A percentile compares a stretch with the other conserved stretches of the same genome.
phyloP scores from a whole-genome alignment of 2,797 vertebrate genomes.

The Etheostoma perlongum region DNA sequence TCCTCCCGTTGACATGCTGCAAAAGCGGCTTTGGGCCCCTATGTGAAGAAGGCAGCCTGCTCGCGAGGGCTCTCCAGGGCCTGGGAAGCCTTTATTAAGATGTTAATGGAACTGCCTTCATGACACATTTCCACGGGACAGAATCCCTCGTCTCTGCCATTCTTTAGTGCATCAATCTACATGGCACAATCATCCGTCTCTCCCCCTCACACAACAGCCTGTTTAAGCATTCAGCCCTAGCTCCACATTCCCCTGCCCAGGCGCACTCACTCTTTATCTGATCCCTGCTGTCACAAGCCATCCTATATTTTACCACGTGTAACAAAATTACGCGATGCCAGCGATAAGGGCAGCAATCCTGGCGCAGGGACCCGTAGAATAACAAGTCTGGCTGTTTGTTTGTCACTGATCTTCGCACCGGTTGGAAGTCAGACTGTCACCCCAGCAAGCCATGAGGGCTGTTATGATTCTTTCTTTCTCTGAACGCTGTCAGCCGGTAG shows the following conservation, averaged over 20 bases:
- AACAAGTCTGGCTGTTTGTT: constrained; percentile 76
- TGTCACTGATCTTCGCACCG: constrained; percentile 67
- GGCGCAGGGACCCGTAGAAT: constrained; percentile 52
- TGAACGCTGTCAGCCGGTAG: constrained; percentile 31
- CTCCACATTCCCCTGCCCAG: constrained; percentile 58
- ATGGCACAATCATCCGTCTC: constrained; percentile 74
- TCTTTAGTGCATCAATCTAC: constrained; percentile 76
- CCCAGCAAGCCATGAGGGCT: constrained; percentile 49
- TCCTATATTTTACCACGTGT: constrained; percentile 76
- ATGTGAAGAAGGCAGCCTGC: constrained; percentile 62
- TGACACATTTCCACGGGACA: constrained; percentile 84
- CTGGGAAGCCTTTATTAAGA: constrained; percentile 85
- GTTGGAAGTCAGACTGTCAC: constrained; percentile 67
- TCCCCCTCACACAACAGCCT: constrained; percentile 74
- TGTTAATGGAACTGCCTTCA: constrained; percentile 87
- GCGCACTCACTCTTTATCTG: constrained; percentile 76
- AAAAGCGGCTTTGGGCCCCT: constrained; percentile 67
- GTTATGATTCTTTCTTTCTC: constrained; percentile 29
- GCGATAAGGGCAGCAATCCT: constrained; percentile 72
- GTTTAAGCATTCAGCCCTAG: constrained; percentile 72
- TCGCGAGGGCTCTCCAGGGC: constrained; percentile 78
- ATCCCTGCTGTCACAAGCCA: constrained; percentile 72
- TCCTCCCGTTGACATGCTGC: constrained; percentile 67
- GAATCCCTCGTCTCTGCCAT: constrained; percentile 69
- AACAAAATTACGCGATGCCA: constrained; percentile 73